These are phyloP conservation scores for Lepidochrysops patricia DNA, from an alignment of 2,888 invertebrate species.

Conservation along the genomic window DNA sequence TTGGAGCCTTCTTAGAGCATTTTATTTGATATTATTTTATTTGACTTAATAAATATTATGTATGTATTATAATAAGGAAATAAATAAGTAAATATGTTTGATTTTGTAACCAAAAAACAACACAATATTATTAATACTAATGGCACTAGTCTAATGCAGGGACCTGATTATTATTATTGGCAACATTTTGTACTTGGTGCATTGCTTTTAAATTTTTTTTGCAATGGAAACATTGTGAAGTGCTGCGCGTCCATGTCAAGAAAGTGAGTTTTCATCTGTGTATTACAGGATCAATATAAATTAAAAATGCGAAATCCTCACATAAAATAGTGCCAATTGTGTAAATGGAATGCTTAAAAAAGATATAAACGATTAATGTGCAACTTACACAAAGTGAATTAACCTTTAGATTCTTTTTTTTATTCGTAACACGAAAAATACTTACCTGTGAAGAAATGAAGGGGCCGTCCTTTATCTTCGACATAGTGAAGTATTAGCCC, in stretches of 20 bases:
- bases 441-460: constrained; percentile 57
- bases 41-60: too few relatives aligned
- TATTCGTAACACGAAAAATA: constrained; percentile 32
- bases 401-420: constrained; percentile 16
- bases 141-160: too few relatives aligned
- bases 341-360: constrained; percentile 27
- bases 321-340: constrained; percentile 40
- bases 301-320: constrained; percentile 56
- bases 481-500: constrained; percentile 54
- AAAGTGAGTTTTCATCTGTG: constrained; percentile 50
- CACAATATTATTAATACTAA: too few relatives aligned
- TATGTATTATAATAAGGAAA: too few relatives aligned
- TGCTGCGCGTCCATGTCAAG: constrained; percentile 72
- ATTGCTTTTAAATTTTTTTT: constrained; percentile 20
- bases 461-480: constrained; percentile 58
- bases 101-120: too few relatives aligned
- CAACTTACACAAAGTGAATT: constrained; percentile 19
- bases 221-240: constrained; percentile 43
- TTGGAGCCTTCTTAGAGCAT: too few relatives aligned
- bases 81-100: too few relatives aligned
- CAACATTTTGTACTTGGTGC: background rate
- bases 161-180: background rate
- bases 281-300: constrained; percentile 64
- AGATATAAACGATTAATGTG: constrained; percentile 23
- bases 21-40: too few relatives aligned